Conservation (phyloP, 2,888 invertebrate species). For the Melanostoma scalare region DNA sequence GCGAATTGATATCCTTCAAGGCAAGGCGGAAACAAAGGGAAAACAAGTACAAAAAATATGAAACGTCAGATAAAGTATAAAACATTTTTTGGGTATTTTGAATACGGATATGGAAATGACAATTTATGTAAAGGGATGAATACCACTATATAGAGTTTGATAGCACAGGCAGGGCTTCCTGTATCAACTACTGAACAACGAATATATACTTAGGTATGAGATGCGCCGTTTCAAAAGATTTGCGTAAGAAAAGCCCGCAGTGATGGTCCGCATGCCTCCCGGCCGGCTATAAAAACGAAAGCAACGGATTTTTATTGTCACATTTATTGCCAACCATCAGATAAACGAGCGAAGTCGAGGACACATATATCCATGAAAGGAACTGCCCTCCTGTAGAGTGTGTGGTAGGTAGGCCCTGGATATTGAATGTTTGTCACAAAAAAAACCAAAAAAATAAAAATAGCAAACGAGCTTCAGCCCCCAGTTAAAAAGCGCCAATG, state of each 20-base stretch:
- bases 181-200: too few relatives aligned
- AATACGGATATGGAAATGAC: constrained; percentile 62
- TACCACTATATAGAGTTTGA: constrained; percentile 44
- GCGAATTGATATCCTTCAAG: constrained; percentile 59
- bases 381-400: constrained; percentile 31
- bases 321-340: constrained; percentile 58
- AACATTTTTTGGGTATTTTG: constrained; percentile 55
- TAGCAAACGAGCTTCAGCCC: too few relatives aligned
- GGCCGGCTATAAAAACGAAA: constrained; percentile 60
- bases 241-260: constrained; percentile 50
- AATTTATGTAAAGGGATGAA: constrained; percentile 59
- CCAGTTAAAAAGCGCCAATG: constrained; percentile 32
- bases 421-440: constrained; percentile 16
- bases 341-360: constrained; percentile 35
- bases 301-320: constrained; percentile 67
- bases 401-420: background rate
- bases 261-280: constrained; percentile 53
- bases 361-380: constrained; percentile 16
- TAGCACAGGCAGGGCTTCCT: background rate
- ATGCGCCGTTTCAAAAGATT: constrained; percentile 22
- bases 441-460: constrained; percentile 5
- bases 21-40: constrained; percentile 12
- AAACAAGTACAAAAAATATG: background rate
- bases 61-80: constrained; percentile 42
- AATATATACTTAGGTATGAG: constrained; percentile 8